Evolutionary conservation across 2,113 vertebrate genomes (phyloP).

Genomic region (Chaenogobius annularis): DNA sequence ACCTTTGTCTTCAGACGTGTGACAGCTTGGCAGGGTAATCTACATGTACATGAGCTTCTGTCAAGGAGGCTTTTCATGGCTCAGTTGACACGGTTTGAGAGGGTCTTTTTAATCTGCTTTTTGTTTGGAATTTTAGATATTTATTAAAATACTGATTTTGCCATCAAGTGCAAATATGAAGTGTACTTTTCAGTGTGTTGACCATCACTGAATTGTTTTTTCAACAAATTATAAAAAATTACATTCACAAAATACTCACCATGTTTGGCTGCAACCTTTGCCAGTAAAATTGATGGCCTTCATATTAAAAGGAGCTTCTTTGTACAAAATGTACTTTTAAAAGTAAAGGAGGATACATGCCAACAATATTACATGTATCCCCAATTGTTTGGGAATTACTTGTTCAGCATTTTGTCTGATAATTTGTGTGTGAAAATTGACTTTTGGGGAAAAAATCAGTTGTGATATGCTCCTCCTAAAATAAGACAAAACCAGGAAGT

Average conservation of each 20-base stretch:
- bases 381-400: too few species aligned
- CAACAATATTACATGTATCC: neutral
- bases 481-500: neutral
- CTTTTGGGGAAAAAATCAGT: too few species aligned
- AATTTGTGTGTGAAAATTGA: neutral
- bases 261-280: too few species aligned
- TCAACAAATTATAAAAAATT: neutral
- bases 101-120: neutral
- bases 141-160: neutral
- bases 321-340: too few species aligned
- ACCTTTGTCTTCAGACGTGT: neutral
- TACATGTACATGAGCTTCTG: conserved; percentile 7
- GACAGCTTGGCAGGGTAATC: conserved; percentile 33
- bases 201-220: too few species aligned
- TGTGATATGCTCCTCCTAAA: too few species aligned
- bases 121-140: neutral
- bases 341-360: too few species aligned
- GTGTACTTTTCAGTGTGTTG: too few species aligned
- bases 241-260: neutral
- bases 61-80: conserved; percentile 13
- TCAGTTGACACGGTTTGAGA: neutral
- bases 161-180: neutral
- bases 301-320: neutral
- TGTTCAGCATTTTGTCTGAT: neutral
- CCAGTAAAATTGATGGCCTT: neutral